phyloP scores from a whole-genome alignment of 2,888 invertebrate species.

The Lochmaea crataegi region DNA sequence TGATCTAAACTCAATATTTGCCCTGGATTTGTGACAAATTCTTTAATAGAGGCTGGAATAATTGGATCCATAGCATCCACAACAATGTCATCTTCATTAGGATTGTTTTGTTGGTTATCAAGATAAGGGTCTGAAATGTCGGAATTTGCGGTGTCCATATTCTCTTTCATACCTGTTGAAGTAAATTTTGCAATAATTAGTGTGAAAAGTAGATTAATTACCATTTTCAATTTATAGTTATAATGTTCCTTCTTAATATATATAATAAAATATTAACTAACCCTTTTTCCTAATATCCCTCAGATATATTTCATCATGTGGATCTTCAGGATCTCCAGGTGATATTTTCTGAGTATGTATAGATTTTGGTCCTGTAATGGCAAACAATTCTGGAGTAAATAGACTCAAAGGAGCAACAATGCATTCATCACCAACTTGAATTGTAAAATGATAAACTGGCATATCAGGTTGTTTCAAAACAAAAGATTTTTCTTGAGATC shows the following conservation, averaged over 20 bases:
- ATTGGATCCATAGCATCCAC: slow-evolving; percentile 73
- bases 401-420: slow-evolving; percentile 90
- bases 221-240: too few relatives aligned
- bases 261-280: slow-evolving; percentile 55
- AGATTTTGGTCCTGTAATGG: slow-evolving; percentile 82
- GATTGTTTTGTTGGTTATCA: slow-evolving; percentile 69
- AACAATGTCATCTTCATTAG: slow-evolving; percentile 77
- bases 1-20: slow-evolving; percentile 90
- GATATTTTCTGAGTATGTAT: slow-evolving; percentile 78
- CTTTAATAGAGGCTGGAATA: slow-evolving; percentile 65
- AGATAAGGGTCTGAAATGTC: slow-evolving; percentile 65
- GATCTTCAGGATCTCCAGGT: slow-evolving; percentile 89
- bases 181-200: too few relatives aligned
- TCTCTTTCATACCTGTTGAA: slow-evolving; percentile 67
- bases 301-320: slow-evolving; percentile 92
- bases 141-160: slow-evolving; percentile 66
- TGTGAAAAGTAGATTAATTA: too few relatives aligned
- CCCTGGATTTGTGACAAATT: slow-evolving; percentile 78
- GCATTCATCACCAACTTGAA: slow-evolving; percentile 89
- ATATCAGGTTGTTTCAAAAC: slow-evolving; percentile 78
- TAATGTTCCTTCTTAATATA: too few relatives aligned
- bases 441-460: slow-evolving; percentile 77
- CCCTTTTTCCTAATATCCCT: slow-evolving; percentile 80
- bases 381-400: slow-evolving; percentile 89
- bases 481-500: slow-evolving; percentile 86